phyloP scores from a whole-genome alignment of 2,113 vertebrate genomes.

The Tympanuchus pallidicinctus region DNA sequence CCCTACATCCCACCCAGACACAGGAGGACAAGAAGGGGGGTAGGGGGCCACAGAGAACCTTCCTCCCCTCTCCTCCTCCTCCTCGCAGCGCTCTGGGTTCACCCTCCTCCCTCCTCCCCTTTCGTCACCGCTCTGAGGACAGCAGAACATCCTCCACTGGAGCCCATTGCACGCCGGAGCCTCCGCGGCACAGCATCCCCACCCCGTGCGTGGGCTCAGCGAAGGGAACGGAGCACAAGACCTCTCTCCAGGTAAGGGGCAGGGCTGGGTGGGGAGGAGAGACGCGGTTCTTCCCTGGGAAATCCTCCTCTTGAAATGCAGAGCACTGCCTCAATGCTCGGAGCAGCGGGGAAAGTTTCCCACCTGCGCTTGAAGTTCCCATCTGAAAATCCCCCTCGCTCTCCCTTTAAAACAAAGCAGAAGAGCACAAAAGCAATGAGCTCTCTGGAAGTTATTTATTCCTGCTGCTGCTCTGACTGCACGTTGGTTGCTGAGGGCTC shows the following conservation, averaged over 20 bases:
- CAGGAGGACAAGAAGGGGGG: neutral
- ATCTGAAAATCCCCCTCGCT: neutral
- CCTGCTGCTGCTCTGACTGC: fast-evolving
- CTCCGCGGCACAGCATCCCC: neutral
- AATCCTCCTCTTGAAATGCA: neutral
- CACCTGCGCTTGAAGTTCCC: neutral
- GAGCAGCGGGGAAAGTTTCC: neutral
- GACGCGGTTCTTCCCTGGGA: neutral
- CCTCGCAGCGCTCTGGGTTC: neutral
- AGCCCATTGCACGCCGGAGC: neutral
- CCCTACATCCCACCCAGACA: neutral
- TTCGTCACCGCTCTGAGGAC: neutral
- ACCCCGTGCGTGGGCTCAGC: neutral
- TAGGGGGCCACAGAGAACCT: neutral
- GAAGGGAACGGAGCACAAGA: no score
- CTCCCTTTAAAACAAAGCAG: neutral
- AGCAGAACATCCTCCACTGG: neutral
- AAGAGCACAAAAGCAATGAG: neutral
- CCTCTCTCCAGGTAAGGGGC: neutral
- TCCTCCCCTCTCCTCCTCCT: neutral
- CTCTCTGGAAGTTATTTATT: neutral
- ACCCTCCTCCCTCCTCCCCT: neutral
- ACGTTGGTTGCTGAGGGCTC: neutral
- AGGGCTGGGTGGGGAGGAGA: neutral
- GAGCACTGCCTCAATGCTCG: neutral